A percentile compares a stretch with the other conserved stretches of the same genome.
These are phyloP conservation scores for Whitmania pigra DNA, from an alignment of 1,140 invertebrate species.

Conservation along the genomic window DNA sequence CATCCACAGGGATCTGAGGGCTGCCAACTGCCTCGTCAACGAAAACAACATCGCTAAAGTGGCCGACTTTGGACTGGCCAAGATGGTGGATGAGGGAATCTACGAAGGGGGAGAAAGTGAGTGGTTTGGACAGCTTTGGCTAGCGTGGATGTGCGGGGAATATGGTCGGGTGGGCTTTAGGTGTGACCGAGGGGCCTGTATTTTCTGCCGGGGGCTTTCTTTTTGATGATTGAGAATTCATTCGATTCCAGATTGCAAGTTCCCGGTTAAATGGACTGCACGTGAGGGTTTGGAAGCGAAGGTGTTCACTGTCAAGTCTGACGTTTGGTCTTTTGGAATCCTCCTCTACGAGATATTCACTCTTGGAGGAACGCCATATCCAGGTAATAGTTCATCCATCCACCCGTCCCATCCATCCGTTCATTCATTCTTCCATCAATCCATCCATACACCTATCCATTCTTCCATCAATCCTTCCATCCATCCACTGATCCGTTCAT, in stretches of 20 bases:
- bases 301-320: constrained; percentile 65
- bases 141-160: not conserved
- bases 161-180: not conserved
- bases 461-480: too few species aligned
- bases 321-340: constrained; percentile 20
- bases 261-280: constrained; percentile 89
- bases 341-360: constrained; percentile 20
- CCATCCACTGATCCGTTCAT: not conserved
- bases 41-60: constrained; percentile 80
- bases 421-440: too few species aligned
- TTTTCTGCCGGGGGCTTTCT: too few species aligned
- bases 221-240: too few species aligned
- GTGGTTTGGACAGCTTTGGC: not conserved
- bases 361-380: constrained; percentile 7
- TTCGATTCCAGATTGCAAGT: constrained; percentile 56
- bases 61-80: constrained; percentile 88
- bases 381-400: not conserved
- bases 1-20: constrained; percentile 43
- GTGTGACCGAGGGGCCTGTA: not conserved
- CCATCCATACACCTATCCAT: too few species aligned
- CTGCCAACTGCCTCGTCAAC: constrained; percentile 65
- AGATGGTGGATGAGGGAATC: constrained; percentile 65
- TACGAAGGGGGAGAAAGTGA: constrained; percentile 21
- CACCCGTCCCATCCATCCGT: too few species aligned
- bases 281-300: constrained; percentile 75